Base-by-base conservation (phyloP, 2,888 invertebrate genomes). In the Napeogenes inachia region DNA sequence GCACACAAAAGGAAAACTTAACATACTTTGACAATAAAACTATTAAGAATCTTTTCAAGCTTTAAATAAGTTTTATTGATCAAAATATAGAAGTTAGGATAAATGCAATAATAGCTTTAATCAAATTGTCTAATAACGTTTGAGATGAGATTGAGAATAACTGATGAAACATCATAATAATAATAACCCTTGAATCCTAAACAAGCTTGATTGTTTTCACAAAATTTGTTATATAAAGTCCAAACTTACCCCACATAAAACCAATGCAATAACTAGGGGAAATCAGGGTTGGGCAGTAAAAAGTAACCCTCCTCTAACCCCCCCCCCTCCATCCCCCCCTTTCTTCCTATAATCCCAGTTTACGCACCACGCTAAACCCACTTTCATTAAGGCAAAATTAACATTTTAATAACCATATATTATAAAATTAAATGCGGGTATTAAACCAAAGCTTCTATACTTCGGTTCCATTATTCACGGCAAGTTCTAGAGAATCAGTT, bases 331-430 rank as follows among this genome's bases (percentile, higher is more conserved):
- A 2, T 5, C 35, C 35, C 35, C 35, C 35, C 35, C 35, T 6
- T 35, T 6, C 35, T 6, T 5, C 35, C 35, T 6, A 4, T 86
- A 88, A 89, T 84, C 86, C 86, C 76, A 76, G 80, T 88, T 88
- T 87, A 85, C 77, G 74, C 73, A 70, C 80, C 80, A 77, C 74
- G 85, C 85, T 88, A 85, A 89, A 85, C 80, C 82, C 77, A 77
- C 80, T 83, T 87, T 89, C 87, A 89, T 88, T 89, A 88, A 81
- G 79, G 80, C 79, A 71, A 84, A 88, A 89, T 89, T 89, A 89
- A 89, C 89, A 88, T 89, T 88, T 89, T 88, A 87, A 89, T 82
- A 80, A 80, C 80, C 80, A 85, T 84, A 85, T 86, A 85, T 87
- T 86, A 85, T 82, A 85, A 84, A 85, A 84, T 21, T 56, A n/a